Conservation (phyloP, 2,797 vertebrate species). For the Spinus olivaceus region DNA sequence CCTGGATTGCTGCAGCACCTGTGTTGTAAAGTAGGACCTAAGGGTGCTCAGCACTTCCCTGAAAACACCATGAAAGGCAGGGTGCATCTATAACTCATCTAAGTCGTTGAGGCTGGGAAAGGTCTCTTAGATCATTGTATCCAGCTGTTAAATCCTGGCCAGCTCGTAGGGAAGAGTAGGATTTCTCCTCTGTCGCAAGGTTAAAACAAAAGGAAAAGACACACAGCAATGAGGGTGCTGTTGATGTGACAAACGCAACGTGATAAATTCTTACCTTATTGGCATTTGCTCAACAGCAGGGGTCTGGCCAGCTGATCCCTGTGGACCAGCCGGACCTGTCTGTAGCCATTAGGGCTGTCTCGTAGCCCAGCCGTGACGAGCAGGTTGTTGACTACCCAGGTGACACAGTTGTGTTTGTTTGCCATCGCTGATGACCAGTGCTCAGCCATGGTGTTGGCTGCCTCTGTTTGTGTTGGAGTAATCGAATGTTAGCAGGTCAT, state of each 20-base stretch:
- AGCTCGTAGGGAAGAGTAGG: neutral
- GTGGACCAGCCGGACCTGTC: neutral
- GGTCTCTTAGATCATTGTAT: neutral
- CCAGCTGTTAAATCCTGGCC: neutral
- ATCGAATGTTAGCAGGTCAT: neutral
- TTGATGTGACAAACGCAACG: neutral
- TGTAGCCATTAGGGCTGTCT: neutral
- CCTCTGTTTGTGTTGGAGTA: neutral
- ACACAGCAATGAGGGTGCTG: neutral
- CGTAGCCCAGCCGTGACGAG: fast-evolving
- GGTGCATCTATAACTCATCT: neutral
- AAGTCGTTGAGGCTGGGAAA: neutral
- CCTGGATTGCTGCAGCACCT: neutral
- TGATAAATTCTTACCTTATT: neutral
- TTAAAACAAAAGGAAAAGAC: neutral
- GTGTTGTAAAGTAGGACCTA: neutral
- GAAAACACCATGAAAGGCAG: neutral
- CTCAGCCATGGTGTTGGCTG: neutral
- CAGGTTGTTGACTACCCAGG: neutral
- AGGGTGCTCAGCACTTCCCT: neutral
- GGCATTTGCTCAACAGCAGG: neutral
- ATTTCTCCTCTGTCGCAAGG: neutral
- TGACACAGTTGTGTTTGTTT: neutral
- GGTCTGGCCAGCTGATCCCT: neutral
- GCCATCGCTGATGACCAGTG: neutral